Base-by-base conservation (phyloP, 2,888 invertebrate genomes). In the Stictocephala bisonia region DNA sequence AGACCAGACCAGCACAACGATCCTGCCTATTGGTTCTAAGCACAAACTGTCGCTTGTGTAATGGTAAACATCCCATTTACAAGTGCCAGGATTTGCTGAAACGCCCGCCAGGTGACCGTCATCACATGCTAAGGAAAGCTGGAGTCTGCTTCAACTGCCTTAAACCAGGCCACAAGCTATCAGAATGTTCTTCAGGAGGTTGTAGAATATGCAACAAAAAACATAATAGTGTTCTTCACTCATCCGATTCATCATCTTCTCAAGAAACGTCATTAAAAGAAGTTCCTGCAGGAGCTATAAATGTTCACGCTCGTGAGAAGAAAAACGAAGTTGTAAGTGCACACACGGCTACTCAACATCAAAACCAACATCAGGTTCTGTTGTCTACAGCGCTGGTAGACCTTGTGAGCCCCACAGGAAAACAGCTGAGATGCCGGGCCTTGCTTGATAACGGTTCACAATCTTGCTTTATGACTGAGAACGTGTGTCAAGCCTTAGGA, bases 391-490 rank as follows among this genome's bases (percentile, higher is more conserved):
- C 60, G 2, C 22, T 60, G 3, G 15, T 60, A 29, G n/a, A 29
- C 11, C 11, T 60, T 11, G 35, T 50, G 15, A 71, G 76, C 53
- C 15, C 35, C 9, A n/a, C 71, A 18, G 76, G 76, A 18, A 71
- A 74, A 18, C 26, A 41, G 27, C 44, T 31, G 9, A 69, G 35
- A 9, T 77, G 77, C 71, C 74, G 79, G 29, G 77, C 75, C 4
- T 44, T 79, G 3, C 71, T 79, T 27, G 78, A 78, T 41, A 71
- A 73, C 13, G 78, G 78, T 13, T 76, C 76, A 7, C 78, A 79
- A 71, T 72, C 75, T 1, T 74, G 75, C 29, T 64, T 79, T 31
- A 64, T 78, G 6, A 76, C 76, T 9, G 67, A 72, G 18, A 27
- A 73, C 31, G 51, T 56, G 11, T 71, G 48, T 3, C 44, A 50